phyloP scores from a whole-genome alignment of 2,113 vertebrate genomes.

The Ctenodactylus gundi region DNA sequence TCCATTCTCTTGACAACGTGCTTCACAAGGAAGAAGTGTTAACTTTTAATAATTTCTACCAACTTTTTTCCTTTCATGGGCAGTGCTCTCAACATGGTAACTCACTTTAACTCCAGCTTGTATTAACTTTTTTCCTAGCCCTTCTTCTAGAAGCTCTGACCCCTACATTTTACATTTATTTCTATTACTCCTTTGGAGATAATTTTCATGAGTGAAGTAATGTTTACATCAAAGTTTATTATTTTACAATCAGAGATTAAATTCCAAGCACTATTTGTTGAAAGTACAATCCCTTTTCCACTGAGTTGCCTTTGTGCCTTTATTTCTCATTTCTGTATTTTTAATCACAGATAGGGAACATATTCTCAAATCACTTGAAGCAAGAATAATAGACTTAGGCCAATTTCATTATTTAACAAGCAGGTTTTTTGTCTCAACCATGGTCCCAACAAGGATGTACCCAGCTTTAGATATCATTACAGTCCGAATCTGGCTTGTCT shows the following conservation, averaged over 20 bases:
- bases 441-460: not conserved
- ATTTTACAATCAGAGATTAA: not conserved
- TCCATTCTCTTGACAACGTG: not conserved
- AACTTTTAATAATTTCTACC: not conserved
- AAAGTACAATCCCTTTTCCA: not conserved
- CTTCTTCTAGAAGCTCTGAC: slow-evolving; percentile 5
- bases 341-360: not conserved
- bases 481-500: too few species aligned
- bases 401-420: not conserved
- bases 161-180: not conserved
- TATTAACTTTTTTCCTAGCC: not conserved
- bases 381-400: not conserved
- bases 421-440: not conserved
- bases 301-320: not conserved
- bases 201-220: not conserved
- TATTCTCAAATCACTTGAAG: not conserved
- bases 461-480: not conserved
- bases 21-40: not conserved
- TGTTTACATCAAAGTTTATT: not conserved
- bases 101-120: not conserved
- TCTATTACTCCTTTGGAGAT: not conserved
- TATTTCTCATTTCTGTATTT: not conserved
- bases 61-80: not conserved
- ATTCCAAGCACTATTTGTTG: not conserved
- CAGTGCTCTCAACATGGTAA: not conserved